Conservation (phyloP, 2,797 vertebrate genomes). For the Liparis tanakae region DNA sequence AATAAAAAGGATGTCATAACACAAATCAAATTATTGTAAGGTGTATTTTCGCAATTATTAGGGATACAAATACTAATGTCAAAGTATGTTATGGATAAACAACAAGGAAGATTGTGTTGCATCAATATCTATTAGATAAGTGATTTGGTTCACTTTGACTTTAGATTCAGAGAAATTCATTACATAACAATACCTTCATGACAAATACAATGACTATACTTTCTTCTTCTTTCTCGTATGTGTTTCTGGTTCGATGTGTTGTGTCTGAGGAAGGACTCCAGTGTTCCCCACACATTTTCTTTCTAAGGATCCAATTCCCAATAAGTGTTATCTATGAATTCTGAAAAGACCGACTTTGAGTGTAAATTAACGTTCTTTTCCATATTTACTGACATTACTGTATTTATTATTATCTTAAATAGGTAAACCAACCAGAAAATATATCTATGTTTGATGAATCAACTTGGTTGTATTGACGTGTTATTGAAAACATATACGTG, state of each 20-base stretch:
- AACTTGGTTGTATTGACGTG: not conserved
- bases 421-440: not conserved
- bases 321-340: not conserved
- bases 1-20: not conserved
- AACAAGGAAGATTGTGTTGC: not conserved
- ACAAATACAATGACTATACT: not conserved
- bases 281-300: not conserved
- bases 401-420: not conserved
- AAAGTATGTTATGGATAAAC: not conserved
- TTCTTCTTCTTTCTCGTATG: not conserved
- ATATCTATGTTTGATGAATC: not conserved
- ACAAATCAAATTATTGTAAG: not conserved
- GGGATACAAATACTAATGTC: too few relatives aligned
- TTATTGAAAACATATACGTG: not conserved
- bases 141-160: not conserved
- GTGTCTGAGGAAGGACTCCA: not conserved
- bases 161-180: not conserved
- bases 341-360: not conserved
- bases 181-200: too few relatives aligned
- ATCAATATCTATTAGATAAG: not conserved
- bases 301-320: not conserved
- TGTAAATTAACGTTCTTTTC: not conserved
- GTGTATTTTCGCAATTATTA: too few relatives aligned
- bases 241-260: not conserved
- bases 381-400: not conserved